Evolutionary conservation across 1,140 invertebrate species (phyloP).

Genomic region (Bombus pascuorum): DNA sequence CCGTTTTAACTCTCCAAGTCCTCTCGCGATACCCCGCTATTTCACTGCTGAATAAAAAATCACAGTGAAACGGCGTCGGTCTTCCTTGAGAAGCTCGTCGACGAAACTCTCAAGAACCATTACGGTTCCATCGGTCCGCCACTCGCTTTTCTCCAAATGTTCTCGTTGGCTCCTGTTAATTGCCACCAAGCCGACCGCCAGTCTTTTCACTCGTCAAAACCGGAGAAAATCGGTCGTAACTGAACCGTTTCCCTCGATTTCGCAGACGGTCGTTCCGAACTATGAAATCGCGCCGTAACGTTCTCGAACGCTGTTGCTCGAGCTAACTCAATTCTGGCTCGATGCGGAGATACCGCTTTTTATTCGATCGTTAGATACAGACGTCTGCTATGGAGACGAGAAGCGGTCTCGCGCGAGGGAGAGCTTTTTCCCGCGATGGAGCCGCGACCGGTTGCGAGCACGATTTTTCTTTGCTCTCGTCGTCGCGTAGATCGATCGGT

Average conservation of each 20-base stretch:
- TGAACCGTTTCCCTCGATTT: background rate
- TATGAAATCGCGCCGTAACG: slow-evolving; percentile 15
- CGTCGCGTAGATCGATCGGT: background rate
- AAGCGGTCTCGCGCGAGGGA: slow-evolving; percentile 22
- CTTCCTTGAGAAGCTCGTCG: background rate
- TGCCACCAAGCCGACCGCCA: background rate
- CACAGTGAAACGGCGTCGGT: background rate
- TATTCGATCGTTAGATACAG: slow-evolving; percentile 50
- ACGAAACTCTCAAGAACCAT: background rate
- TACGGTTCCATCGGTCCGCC: background rate
- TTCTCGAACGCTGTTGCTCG: slow-evolving; percentile 27
- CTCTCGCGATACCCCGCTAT: background rate
- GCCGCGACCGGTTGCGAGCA: slow-evolving; percentile 64
- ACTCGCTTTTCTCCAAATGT: background rate
- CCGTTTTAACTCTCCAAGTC: background rate
- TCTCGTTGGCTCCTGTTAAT: too few species aligned
- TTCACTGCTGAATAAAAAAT: slow-evolving; percentile 46
- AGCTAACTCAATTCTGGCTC: slow-evolving; percentile 71
- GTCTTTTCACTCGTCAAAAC: background rate
- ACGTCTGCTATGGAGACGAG: slow-evolving; percentile 64
- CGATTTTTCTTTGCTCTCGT: slow-evolving; percentile 26
- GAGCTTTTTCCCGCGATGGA: slow-evolving; percentile 53
- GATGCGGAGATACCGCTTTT: slow-evolving; percentile 68
- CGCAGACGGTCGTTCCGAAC: slow-evolving; percentile 15
- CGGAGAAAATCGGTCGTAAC: slow-evolving; percentile 10